Conservation (phyloP, 2,797 vertebrate species). For the Neoniphon sammara region DNA sequence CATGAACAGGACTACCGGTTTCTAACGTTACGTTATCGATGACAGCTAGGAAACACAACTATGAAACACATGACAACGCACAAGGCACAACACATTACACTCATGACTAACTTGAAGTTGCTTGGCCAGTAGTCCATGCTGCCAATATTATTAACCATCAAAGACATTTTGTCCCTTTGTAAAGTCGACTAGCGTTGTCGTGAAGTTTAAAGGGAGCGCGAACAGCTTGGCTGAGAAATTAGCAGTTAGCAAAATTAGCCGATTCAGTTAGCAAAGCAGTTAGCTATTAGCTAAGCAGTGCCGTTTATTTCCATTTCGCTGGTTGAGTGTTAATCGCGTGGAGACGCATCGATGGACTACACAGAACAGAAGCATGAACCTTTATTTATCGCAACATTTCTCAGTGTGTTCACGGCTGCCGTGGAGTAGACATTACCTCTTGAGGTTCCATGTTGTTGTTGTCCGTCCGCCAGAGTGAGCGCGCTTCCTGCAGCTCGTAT, state of each 20-base stretch:
- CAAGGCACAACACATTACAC: no score
- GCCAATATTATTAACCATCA: not conserved
- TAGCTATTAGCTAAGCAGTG: conserved; percentile 24
- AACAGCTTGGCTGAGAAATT: not conserved
- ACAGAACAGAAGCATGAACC: not conserved
- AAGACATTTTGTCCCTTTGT: not conserved
- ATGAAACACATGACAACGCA: no score
- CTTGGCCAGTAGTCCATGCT: not conserved
- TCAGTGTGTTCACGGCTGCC: not conserved
- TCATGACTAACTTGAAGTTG: no score
- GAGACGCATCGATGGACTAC: not conserved
- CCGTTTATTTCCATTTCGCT: not conserved
- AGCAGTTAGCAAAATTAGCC: conserved; percentile 19
- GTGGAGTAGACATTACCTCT: conserved; percentile 39
- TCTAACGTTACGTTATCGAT: no score
- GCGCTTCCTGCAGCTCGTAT: conserved; percentile 57
- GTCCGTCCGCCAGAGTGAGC: conserved; percentile 48
- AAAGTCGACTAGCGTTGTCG: no score
- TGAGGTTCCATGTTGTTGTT: conserved; percentile 61
- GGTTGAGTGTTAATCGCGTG: not conserved
- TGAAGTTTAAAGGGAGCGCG: no score
- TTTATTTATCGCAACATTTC: not conserved
- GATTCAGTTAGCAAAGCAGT: conserved; percentile 8
- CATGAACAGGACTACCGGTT: no score
- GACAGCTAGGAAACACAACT: no score